Base-by-base conservation (phyloP, 2,113 vertebrate genomes). In the Thermophis baileyi region DNA sequence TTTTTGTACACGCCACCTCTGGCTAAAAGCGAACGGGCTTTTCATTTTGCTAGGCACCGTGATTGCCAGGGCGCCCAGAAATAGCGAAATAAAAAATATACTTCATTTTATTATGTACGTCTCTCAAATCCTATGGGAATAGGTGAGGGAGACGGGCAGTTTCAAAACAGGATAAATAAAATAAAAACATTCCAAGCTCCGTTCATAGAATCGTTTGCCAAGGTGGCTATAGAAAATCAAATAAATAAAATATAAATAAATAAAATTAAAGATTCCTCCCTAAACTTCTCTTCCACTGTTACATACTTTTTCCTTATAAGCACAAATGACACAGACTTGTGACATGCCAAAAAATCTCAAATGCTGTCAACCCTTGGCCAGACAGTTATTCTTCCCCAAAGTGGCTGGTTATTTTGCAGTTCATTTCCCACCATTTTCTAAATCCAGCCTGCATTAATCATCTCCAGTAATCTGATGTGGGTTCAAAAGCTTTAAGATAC, bases 351-450 rank as follows among this genome's bases (percentile, higher is more conserved):
- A 27, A 35, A 63, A 27, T 10, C 40, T n/a, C 27, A 1, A 54
- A 81, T 1, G 0, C n/a, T 1, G 2, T 40, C 1, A 0, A 0
- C 4, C 25, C 9, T 57, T 18, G 0, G 0, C 3, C 0, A 4
- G 0, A 51, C 0, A 20, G 0, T 2, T 1, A 35, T 74, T 30
- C 14, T 10, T 1, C 1, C 18, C 12, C 1, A 40, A 18, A 44
- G 0, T 0, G 0, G 0, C 5, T 20, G 0, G 0, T 27, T 0
- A 6, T 2, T 10, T 14, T 14, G 54, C 12, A 0, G 25, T 69
- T 69, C 63, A 25, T n/a, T 1, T 0, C 0, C 9, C 90, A 30
- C 44, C 1, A 0, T 11, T 60, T 1, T 35, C 69, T 25, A 4
- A 60, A 24, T 9, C 0, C 12, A 3, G 49, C 0, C 24, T 3